phyloP scores from a whole-genome alignment of 2,888 invertebrate genomes.

The Halocaridina rubra region DNA sequence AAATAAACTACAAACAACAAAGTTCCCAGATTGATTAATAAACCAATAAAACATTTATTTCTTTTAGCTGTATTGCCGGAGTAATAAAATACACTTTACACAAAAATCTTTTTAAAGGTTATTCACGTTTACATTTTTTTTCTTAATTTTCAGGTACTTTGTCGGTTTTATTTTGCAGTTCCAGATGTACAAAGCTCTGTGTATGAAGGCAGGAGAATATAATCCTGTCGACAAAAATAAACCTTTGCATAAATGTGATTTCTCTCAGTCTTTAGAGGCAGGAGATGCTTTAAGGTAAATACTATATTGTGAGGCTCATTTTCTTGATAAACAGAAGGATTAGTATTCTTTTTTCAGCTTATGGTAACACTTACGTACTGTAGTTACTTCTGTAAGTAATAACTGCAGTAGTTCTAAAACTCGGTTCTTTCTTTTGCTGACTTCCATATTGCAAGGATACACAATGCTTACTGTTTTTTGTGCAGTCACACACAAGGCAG shows the following conservation, averaged over 20 bases:
- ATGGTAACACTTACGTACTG: no score
- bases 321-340: no score
- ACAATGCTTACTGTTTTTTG: no score
- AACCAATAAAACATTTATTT: background rate
- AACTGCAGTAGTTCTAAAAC: background rate
- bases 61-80: background rate
- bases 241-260: constrained; percentile 90
- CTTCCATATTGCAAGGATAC: background rate
- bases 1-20: background rate
- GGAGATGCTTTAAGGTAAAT: constrained; percentile 86
- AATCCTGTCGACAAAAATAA: constrained; percentile 77
- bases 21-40: background rate
- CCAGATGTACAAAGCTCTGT: constrained; percentile 88
- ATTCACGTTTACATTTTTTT: no score
- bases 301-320: no score
- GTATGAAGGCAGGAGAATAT: constrained; percentile 80
- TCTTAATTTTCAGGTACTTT: constrained; percentile 81
- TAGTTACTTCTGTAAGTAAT: no score
- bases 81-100: background rate
- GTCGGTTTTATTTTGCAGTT: constrained; percentile 92
- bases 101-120: no score
- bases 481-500: no score
- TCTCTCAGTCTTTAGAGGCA: constrained; percentile 88
- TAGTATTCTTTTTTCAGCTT: no score
- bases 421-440: background rate